Evolutionary conservation across 1,140 invertebrate genomes (phyloP).

Genomic region (Caenorhabditis tropicalis): DNA sequence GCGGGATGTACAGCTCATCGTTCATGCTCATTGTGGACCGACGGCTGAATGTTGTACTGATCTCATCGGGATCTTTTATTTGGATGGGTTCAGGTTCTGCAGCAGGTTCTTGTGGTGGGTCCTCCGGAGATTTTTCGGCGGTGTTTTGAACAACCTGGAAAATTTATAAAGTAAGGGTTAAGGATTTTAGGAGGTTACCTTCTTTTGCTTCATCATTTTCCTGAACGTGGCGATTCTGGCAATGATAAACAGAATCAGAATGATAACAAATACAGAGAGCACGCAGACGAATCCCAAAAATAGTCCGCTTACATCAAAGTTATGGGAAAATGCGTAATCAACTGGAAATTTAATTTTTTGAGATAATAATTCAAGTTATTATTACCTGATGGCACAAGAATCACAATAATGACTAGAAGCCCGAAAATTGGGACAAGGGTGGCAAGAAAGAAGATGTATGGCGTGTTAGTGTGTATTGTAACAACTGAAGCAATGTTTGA

Average conservation of each 20-base stretch:
- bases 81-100: not conserved
- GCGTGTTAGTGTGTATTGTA: not conserved
- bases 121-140: slow-evolving; percentile 3
- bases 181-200: not conserved
- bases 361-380: not conserved
- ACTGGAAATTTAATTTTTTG: not conserved
- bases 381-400: slow-evolving; percentile 10
- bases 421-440: not conserved
- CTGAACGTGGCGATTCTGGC: not conserved
- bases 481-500: not conserved
- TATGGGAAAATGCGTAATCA: not conserved
- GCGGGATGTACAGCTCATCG: not conserved
- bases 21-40: slow-evolving; percentile 35
- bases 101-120: not conserved
- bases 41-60: slow-evolving; percentile 8
- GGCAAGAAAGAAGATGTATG: not conserved
- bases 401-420: not conserved
- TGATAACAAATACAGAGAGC: not conserved
- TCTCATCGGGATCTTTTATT: slow-evolving; percentile 20
- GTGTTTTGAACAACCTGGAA: not conserved
- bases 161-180: not conserved
- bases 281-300: slow-evolving; percentile 8
- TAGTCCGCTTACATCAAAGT: not conserved
- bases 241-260: not conserved
- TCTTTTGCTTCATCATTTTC: slow-evolving; percentile 18